Evolutionary conservation across 2,797 vertebrate genomes (phyloP), one percentile per base, ranked within the genome.

Genomic region (Salmo trutta): DNA sequence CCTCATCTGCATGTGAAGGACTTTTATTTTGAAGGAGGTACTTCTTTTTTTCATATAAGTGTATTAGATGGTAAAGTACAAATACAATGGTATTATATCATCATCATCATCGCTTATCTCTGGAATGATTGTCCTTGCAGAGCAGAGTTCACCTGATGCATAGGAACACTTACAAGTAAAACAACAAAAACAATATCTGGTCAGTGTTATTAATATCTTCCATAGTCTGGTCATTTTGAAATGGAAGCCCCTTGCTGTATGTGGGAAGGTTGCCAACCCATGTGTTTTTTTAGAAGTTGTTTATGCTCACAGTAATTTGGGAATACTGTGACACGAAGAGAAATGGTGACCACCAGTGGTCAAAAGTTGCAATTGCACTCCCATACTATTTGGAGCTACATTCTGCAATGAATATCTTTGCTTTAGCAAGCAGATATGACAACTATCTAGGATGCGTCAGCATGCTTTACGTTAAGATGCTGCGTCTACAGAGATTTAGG

Each of bases 261-360:
- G 21, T 76, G 70, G 78, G 83, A 78, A 29, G 29, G 53, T 66
- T 81, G 73, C 76, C 68, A 75, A 75, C 71, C 29, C 77, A 36
- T 73, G 73, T 79, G 16, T 15, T 74, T 71, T 66, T 75, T 33
- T 71, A 75, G 54, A 73, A 54, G 70, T 69, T 0, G 21, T 78
- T 31, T 67, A 79, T 67, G 59, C n/a, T 54, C 27, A 53, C 24
- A 68, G 72, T 31, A 74, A 51, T 29, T 64, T 68, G 47, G 52
- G 36, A 52, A 75, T 41, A 76, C 27, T 36, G 67, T 74, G 67
- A 83, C 47, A 88, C 73, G 71, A 78, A 68, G 66, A 71, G 76
- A 87, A 91, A 89, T 86, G 83, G 90, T 68, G 81, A 82, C 88
- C 75, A 81, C 88, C 76, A 86, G 90, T 89, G 91, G 91, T 80